phyloP scores from a whole-genome alignment of 2,888 invertebrate genomes.

The Caenorhabditis sp. region DNA sequence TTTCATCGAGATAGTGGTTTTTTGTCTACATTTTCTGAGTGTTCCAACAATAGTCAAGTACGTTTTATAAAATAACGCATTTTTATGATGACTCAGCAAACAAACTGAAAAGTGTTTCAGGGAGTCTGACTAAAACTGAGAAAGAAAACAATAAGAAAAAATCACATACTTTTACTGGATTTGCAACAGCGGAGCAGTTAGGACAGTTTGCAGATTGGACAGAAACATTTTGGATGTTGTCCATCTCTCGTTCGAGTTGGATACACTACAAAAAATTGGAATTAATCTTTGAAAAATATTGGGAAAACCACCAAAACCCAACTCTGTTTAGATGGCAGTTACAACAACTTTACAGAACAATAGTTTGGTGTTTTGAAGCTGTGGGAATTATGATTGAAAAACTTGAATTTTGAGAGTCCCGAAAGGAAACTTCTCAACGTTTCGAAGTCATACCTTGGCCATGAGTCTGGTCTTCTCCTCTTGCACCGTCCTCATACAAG shows the following conservation, averaged over 20 bases:
- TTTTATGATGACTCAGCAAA: constrained; percentile 11
- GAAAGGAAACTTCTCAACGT: background rate
- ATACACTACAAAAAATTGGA: constrained; percentile 66
- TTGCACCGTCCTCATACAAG: constrained; percentile 65
- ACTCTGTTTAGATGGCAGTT: no score
- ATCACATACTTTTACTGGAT: constrained; percentile 28
- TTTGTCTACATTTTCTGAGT: background rate
- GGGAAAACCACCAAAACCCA: no score
- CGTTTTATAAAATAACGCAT: constrained; percentile 15
- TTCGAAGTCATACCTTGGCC: constrained; percentile 55
- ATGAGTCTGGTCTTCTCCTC: constrained; percentile 71
- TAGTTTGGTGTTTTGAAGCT: no score
- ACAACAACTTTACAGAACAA: no score
- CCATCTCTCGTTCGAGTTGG: constrained; percentile 68
- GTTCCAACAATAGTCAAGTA: constrained; percentile 12
- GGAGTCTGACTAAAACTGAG: constrained; percentile 7
- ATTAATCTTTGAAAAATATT: no score
- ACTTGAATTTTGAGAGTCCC: background rate
- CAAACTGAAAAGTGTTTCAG: no score
- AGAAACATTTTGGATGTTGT: constrained; percentile 43
- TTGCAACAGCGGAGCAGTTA: constrained; percentile 34
- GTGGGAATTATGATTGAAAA: no score
- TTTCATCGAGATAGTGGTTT: background rate
- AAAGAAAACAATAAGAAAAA: background rate
- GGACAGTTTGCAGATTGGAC: constrained; percentile 39